Conservation (phyloP, 2,888 invertebrate genomes). For the Colostygia pectinataria region DNA sequence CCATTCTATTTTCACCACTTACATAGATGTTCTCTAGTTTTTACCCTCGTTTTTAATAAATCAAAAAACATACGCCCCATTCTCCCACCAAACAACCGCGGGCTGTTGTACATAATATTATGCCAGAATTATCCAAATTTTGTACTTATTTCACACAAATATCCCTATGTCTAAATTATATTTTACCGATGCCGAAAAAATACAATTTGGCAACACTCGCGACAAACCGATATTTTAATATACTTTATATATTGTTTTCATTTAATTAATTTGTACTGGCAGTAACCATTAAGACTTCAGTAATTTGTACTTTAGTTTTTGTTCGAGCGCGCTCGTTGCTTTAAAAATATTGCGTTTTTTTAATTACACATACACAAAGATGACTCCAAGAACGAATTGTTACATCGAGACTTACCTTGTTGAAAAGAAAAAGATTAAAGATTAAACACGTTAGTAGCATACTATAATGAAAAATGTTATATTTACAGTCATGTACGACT, state of each 20-base stretch:
- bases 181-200: conserved; percentile 71
- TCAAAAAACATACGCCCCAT: conserved; percentile 34
- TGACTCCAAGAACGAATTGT: conserved; percentile 68
- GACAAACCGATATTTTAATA: conserved; percentile 60
- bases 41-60: conserved; percentile 55
- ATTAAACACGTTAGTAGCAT: conserved; percentile 41
- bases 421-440: conserved; percentile 56
- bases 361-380: conserved; percentile 60
- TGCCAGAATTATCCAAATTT: conserved; percentile 46
- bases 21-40: conserved; percentile 56
- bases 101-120: conserved; percentile 52
- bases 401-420: conserved; percentile 67
- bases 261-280: conserved; percentile 81
- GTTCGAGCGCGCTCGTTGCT: conserved; percentile 71
- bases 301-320: conserved; percentile 80
- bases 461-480: conserved; percentile 52
- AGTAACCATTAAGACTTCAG: conserved; percentile 74
- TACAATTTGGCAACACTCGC: conserved; percentile 79
- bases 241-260: conserved; percentile 42
- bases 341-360: conserved; percentile 43
- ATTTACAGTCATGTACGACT: conserved; percentile 65
- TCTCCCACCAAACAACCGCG: conserved; percentile 42
- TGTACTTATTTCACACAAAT: conserved; percentile 72
- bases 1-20: conserved; percentile 52
- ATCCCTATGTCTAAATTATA: conserved; percentile 71